phyloP scores from a whole-genome alignment of 2,113 vertebrate species.

The Gadus chalcogrammus region DNA sequence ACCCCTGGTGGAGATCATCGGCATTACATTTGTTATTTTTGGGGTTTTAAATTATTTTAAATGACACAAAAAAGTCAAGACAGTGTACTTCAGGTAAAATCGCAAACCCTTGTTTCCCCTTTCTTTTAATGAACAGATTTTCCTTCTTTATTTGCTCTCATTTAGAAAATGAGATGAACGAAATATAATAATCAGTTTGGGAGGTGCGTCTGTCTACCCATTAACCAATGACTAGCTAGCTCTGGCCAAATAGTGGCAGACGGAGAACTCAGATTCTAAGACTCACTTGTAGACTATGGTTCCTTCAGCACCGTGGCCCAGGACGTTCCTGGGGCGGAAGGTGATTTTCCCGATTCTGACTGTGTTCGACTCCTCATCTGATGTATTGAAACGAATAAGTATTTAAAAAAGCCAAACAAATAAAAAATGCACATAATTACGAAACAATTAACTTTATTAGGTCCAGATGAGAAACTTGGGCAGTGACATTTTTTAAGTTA shows the following conservation, averaged over 20 bases:
- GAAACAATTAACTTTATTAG: no score
- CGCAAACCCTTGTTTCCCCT: no score
- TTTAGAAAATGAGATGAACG: no score
- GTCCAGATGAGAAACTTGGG: no score
- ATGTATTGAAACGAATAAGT: background rate
- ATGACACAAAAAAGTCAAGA: background rate
- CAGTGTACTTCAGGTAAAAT: no score
- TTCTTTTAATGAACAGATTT: no score
- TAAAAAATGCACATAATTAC: background rate
- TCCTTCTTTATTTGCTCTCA: no score
- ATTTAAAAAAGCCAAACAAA: background rate
- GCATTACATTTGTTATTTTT: background rate
- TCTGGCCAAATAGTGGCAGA: no score
- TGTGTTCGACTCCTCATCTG: conserved; percentile 79
- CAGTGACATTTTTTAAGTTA: no score
- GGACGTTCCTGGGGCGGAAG: conserved; percentile 85
- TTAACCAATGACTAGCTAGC: background rate
- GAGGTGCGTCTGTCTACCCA: background rate
- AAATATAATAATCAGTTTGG: no score
- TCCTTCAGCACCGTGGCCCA: conserved; percentile 95
- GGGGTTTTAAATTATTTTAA: no score
- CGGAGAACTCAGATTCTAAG: background rate
- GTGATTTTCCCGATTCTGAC: conserved; percentile 91
- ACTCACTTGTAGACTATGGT: conserved; percentile 95
- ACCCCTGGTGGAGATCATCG: conserved; percentile 71